These are phyloP conservation scores for Drosophila setifemur DNA, from an alignment of 1,140 invertebrate genomes.

Conservation along the genomic window DNA sequence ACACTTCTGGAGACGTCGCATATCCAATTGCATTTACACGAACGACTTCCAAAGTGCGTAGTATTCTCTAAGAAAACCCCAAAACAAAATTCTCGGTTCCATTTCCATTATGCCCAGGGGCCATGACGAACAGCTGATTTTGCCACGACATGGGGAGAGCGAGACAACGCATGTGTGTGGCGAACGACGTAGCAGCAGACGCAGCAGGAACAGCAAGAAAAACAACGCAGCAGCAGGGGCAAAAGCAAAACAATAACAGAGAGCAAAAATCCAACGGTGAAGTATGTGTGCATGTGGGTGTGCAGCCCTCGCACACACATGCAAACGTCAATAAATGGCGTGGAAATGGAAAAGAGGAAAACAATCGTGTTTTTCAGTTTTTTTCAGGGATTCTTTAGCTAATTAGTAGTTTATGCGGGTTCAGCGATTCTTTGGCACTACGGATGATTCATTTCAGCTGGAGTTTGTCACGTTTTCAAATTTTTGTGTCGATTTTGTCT, in stretches of 20 bases:
- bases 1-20: neutral
- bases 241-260: conserved; percentile 79
- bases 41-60: neutral
- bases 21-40: conserved; percentile 5
- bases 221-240: conserved; percentile 35
- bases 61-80: neutral
- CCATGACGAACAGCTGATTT: conserved; percentile 45
- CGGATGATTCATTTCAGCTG: conserved; percentile 11
- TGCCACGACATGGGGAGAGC: conserved; percentile 16
- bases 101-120: conserved; percentile 17
- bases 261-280: conserved; percentile 39
- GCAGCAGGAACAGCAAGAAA: too few species aligned
- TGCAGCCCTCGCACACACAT: neutral
- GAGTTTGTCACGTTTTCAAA: neutral
- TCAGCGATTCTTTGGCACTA: conserved; percentile 1
- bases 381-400: conserved; percentile 11
- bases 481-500: neutral
- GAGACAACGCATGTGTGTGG: conserved; percentile 21
- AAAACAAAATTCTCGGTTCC: neutral
- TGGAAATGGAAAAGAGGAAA: conserved; percentile 32
- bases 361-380: conserved; percentile 13
- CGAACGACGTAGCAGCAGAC: too few species aligned
- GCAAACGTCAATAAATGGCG: conserved; percentile 1
- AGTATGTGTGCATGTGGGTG: conserved; percentile 4
- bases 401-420: conserved; percentile 31